Conservation (phyloP, 2,797 vertebrate genomes). For the Xyrichtys novacula region DNA sequence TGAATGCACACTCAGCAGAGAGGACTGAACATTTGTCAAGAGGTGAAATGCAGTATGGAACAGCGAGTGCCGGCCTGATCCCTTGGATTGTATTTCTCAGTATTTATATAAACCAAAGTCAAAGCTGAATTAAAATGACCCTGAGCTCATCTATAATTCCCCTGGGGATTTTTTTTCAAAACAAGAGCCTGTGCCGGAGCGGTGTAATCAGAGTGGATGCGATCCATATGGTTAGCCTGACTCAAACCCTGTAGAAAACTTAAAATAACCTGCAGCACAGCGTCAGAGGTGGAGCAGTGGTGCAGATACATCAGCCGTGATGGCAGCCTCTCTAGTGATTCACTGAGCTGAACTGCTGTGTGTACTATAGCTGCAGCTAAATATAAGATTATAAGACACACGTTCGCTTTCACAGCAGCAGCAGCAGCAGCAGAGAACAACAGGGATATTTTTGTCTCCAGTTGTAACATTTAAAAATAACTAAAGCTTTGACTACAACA, state of each 20-base stretch:
- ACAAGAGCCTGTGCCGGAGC: conserved; percentile 5
- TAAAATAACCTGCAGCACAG: conserved; percentile 52
- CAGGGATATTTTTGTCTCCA: conserved; percentile 28
- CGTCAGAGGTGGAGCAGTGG: conserved; percentile 26
- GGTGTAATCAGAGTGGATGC: conserved; percentile 19
- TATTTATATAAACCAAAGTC: conserved; percentile 58
- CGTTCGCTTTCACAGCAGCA: conserved; percentile 10
- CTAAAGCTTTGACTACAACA: conserved; percentile 17
- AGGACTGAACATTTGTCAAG: conserved; percentile 33
- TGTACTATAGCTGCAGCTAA: conserved; percentile 45
- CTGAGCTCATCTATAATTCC: conserved; percentile 21
- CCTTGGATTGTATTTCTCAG: conserved; percentile 48
- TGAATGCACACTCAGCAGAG: conserved; percentile 55
- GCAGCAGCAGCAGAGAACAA: conserved; percentile 20
- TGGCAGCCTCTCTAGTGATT: conserved; percentile 40
- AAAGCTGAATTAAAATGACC: conserved; percentile 54
- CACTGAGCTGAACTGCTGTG: conserved; percentile 22
- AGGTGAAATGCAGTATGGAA: conserved; percentile 51
- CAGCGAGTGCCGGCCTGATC: conserved; percentile 25
- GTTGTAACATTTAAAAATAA: conserved; percentile 47
- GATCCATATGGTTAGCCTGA: conserved; percentile 28
- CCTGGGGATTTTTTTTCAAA: conserved; percentile 24
- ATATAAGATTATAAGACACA: conserved; percentile 17
- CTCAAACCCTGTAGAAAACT: conserved; percentile 29
- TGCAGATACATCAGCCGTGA: conserved; percentile 23